phyloP scores from a whole-genome alignment of 2,113 vertebrate genomes.

The Misgurnus anguillicaudatus region DNA sequence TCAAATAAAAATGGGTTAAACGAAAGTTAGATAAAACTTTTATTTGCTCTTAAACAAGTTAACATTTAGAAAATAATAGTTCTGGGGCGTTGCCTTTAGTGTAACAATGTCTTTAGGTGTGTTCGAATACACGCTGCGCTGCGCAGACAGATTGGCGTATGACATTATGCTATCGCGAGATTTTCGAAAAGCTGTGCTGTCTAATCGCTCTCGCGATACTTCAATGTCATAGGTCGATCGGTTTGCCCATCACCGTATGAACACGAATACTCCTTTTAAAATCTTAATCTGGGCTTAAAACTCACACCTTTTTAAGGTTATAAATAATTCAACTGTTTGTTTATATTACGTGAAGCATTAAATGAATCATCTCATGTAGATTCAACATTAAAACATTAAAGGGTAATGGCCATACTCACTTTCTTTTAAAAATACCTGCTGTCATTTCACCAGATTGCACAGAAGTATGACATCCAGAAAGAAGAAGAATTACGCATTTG shows the following conservation, averaged over 20 bases:
- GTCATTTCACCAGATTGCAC: conserved; percentile 79
- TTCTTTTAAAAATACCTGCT: not conserved
- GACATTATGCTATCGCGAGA: too few relatives aligned
- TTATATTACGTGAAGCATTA: not conserved
- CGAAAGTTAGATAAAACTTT: not conserved
- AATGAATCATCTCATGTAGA: not conserved
- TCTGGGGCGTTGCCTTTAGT: conserved; percentile 36
- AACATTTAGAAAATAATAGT: not conserved
- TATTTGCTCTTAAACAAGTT: not conserved
- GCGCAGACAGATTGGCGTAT: too few relatives aligned
- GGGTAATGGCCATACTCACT: not conserved
- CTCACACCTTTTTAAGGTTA: not conserved
- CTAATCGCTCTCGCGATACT: too few relatives aligned
- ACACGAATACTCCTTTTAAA: too few relatives aligned
- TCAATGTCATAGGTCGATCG: too few relatives aligned
- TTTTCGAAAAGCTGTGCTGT: too few relatives aligned
- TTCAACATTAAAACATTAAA: not conserved
- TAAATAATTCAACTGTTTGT: not conserved
- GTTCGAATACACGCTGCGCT: too few relatives aligned
- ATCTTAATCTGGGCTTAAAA: conserved; percentile 10
- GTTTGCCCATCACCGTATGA: too few relatives aligned
- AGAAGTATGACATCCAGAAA: conserved; percentile 90
- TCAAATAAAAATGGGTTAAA: not conserved
- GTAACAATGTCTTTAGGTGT: not conserved
- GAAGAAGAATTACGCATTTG: conserved; percentile 87